A percentile compares a stretch with the other conserved stretches of the same genome.
These are phyloP conservation scores for Spea bombifrons DNA, from an alignment of 2,113 vertebrate genomes.

Conservation along the genomic window DNA sequence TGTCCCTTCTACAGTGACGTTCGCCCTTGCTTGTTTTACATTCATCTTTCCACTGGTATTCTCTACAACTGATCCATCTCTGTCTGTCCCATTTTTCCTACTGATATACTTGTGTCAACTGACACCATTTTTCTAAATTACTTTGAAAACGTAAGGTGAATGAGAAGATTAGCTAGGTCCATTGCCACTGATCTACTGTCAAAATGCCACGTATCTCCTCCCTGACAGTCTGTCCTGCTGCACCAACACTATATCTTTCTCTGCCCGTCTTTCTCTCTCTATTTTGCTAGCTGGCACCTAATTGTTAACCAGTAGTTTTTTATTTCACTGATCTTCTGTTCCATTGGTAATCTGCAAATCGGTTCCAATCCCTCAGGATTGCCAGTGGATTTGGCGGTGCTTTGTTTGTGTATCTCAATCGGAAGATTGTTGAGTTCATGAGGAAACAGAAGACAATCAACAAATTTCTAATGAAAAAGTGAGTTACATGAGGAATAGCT, in stretches of 20 bases:
- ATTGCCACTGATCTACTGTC: too few relatives aligned
- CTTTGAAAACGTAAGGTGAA: too few relatives aligned
- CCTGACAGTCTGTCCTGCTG: too few relatives aligned
- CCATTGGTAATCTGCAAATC: not conserved
- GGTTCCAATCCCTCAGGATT: conserved; percentile 68
- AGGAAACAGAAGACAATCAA: conserved; percentile 96
- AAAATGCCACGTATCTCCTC: too few relatives aligned
- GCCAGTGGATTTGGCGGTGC: conserved; percentile 92
- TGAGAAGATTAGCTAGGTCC: too few relatives aligned
- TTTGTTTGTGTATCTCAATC: conserved; percentile 91
- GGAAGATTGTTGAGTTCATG: conserved; percentile 95
- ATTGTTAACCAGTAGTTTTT: not conserved
- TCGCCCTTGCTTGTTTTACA: too few relatives aligned
- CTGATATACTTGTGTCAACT: too few relatives aligned
- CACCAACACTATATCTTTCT: not conserved
- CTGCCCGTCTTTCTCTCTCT: not conserved
- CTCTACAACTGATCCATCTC: too few relatives aligned
- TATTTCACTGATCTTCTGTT: not conserved
- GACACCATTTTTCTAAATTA: too few relatives aligned
- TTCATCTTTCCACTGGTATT: too few relatives aligned
- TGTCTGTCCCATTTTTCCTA: too few relatives aligned
- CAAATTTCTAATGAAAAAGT: conserved; percentile 99
- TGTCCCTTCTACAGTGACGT: too few relatives aligned
- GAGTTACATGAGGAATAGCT: conserved; percentile 54
- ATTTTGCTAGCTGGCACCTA: not conserved